These are phyloP conservation scores for Tigriopus californicus DNA, from an alignment of 2,888 invertebrate species.

Conservation along the genomic window DNA sequence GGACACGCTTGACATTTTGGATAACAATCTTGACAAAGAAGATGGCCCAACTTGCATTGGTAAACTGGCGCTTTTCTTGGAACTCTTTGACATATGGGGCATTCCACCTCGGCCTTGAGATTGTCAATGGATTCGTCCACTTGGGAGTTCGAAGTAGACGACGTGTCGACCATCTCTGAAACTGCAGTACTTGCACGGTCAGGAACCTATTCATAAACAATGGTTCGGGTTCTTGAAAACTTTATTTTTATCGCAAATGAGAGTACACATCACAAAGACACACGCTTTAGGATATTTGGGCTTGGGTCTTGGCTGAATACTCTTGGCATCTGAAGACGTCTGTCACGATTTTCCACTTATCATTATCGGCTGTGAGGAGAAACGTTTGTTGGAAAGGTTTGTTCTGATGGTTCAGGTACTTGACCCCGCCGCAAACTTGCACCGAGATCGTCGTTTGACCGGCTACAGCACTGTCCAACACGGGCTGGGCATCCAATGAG, in stretches of 20 bases:
- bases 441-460: slow-evolving; percentile 63
- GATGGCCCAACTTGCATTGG: background rate
- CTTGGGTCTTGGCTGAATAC: background rate
- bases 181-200: too few species aligned
- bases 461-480: slow-evolving; percentile 51
- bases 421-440: slow-evolving; percentile 61
- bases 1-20: background rate
- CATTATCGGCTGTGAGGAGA: slow-evolving; percentile 62
- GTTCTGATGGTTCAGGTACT: slow-evolving; percentile 39
- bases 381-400: slow-evolving; percentile 68
- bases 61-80: background rate
- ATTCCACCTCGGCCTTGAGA: background rate
- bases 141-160: too few species aligned
- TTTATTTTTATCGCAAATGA: too few species aligned
- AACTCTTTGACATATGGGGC: background rate
- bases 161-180: too few species aligned
- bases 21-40: background rate
- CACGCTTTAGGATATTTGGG: too few species aligned
- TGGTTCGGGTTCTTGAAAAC: too few species aligned
- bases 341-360: slow-evolving; percentile 83
- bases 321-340: slow-evolving; percentile 48
- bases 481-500: slow-evolving; percentile 71
- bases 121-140: background rate
- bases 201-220: too few species aligned
- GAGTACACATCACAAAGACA: too few species aligned